Base-by-base conservation (phyloP, 2,888 invertebrate genomes). In the Masnerella sp. region DNA sequence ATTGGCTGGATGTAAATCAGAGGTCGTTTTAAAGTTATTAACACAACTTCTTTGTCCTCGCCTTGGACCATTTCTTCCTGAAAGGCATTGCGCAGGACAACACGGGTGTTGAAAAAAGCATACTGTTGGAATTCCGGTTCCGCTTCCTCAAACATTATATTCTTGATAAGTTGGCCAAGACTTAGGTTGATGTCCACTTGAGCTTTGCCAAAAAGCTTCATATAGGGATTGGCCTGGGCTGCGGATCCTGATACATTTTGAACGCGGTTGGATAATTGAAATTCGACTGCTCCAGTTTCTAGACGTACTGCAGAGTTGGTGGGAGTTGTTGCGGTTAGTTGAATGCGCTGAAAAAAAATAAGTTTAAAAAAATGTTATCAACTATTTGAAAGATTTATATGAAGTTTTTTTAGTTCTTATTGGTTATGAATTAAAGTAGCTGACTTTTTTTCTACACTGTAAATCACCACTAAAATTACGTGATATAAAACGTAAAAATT, bases 81-180 rank as follows among this genome's bases (percentile, higher is more conserved):
- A 87, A 94, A 93, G 1, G 94, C 94, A 88, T 95, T 95, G 75
- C 94, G 90, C 82, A 95, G 89, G 1, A 95, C 93, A 78, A 98
- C 96, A 79, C 96, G 92, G 0, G 99, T 99, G 85, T 97, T 97
- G 89, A 99, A 99, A 89, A 98, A 98, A 0, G 99, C 99, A 85
- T 96, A 96, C 84, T 97, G 97, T 84, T 98, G 98, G 86, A 98
- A 98, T 87, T 99, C 99, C 0, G 97, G 95, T 81, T 98, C 97
- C 0, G 97, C 97, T 86, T 99, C 99, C 85, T 98, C 98, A 85
- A 98, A 99, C 88, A 98, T 92, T 0, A 96, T 95, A 88, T 98
- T 97, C 62, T 96, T 91, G 49, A 95, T 92, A 25, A 99, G 90
- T 84, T 99, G 98, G 0, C 99, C 99, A n/a, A 99, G 89, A 36